Base-by-base conservation (phyloP, 1,140 invertebrate genomes). In the Lucilia sericata region DNA sequence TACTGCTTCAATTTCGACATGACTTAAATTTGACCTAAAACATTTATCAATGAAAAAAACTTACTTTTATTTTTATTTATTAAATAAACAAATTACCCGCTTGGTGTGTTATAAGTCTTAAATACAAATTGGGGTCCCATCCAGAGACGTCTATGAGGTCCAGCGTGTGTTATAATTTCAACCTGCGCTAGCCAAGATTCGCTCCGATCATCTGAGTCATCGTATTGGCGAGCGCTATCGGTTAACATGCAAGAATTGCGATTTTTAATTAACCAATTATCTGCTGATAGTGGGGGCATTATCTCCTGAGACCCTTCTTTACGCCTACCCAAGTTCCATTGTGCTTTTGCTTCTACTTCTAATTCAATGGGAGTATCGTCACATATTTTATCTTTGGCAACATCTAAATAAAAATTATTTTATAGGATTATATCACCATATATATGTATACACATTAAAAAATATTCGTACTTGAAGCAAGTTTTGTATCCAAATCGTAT, bases 41-140 rank as follows among this genome's bases (percentile, higher is more conserved):
- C 4, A 30, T 21, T 49, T 19, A 76, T 88, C 21, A 21, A 42
- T 82, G 36, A 83, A 83, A 19, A 83, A 36, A 75, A 13, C 3
- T 30, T 82, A 8, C 10, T 25, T 65, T 76, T 36, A 42, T 65
- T n/a, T 42, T 42, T 47, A 47, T 0, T 36, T 65, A 21, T 75
- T 10, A 78, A 74, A 30, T 13, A 47, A 70, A 80, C 17, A 21
- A 25, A 81, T 92, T 91, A 97, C 96, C 96, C 95, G 86, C 94
- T 95, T 25, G 94, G 94, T 17, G 93, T 93, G 85, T 95, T 96
- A 87, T 97, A 96, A 21, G 96, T 96, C 92, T 97, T 97, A 91
- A 99, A 99, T n/a, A 96, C 95, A 88, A 99, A 99, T 92, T 99
- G 98, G 34, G 98, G 98, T 10, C 98, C 98, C 98, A 99, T 99